Conservation (phyloP, 2,888 invertebrate genomes). For the Galerucella nymphaeae region DNA sequence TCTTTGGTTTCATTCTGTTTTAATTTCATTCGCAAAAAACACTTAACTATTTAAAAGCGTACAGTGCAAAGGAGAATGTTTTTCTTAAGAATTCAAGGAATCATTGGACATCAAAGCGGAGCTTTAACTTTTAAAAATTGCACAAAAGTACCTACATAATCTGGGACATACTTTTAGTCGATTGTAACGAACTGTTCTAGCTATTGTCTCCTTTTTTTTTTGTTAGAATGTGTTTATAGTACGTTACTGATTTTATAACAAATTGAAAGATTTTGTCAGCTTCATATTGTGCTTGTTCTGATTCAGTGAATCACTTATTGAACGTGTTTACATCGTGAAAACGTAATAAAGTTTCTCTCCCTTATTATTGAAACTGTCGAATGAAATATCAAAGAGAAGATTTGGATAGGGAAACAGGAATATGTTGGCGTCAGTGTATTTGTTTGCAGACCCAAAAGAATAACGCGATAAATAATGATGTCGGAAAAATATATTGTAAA, state of each 20-base stretch:
- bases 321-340: constrained; percentile 7
- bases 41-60: constrained; percentile 33
- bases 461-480: background rate
- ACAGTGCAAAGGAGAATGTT: constrained; percentile 35
- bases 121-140: constrained; percentile 28
- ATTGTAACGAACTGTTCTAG: too few species aligned
- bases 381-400: constrained; percentile 5
- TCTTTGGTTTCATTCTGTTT: constrained; percentile 11
- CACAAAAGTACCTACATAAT: too few species aligned
- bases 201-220: too few species aligned
- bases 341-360: constrained; percentile 8
- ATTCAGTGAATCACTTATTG: constrained; percentile 9
- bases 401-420: background rate
- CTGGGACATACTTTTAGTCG: constrained; percentile 11
- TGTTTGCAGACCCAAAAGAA: background rate
- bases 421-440: background rate
- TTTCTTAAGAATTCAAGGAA: constrained; percentile 36
- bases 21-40: constrained; percentile 20
- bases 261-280: constrained; percentile 13
- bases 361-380: constrained; percentile 7
- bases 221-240: background rate
- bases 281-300: constrained; percentile 5
- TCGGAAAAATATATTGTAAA: background rate
- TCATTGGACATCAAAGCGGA: constrained; percentile 37
- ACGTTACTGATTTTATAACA: constrained; percentile 4